Percentiles rank a stretch among this genome's conserved stretches.
Conservation (phyloP, 1,140 invertebrate genomes). For the Brachionus manjavacas region DNA sequence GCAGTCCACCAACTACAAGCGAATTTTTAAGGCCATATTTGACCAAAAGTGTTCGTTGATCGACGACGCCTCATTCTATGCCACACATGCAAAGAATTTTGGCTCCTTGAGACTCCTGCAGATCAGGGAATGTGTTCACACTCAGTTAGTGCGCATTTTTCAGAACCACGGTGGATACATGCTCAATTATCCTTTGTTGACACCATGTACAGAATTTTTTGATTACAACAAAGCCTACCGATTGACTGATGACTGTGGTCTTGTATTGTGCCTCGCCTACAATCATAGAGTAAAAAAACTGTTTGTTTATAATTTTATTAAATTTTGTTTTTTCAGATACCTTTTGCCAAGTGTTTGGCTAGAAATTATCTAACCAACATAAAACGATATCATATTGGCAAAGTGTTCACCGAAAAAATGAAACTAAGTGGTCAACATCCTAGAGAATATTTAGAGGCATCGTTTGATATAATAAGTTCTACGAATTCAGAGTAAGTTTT, state of each 20-base stretch:
- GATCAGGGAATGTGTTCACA: constrained; percentile 20
- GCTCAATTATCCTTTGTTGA: constrained; percentile 37
- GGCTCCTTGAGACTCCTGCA: background rate
- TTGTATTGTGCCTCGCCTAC: constrained; percentile 26
- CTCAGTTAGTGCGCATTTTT: constrained; percentile 2
- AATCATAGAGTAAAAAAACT: constrained; percentile 8
- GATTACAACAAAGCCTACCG: constrained; percentile 14
- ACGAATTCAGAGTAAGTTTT: background rate
- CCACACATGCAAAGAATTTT: background rate
- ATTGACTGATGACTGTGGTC: constrained; percentile 16
- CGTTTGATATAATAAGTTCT: constrained; percentile 26
- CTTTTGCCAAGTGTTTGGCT: constrained; percentile 22
- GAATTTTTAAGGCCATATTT: constrained; percentile 21
- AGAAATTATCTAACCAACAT: constrained; percentile 11
- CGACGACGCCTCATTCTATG: constrained; percentile 9
- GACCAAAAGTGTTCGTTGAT: constrained; percentile 26
- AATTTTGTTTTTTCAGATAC: background rate
- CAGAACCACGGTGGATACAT: constrained; percentile 32
- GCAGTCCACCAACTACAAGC: constrained; percentile 29
- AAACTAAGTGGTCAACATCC: constrained; percentile 22
- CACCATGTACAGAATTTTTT: background rate
- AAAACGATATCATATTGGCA: constrained; percentile 31
- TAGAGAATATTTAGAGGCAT: constrained; percentile 1
- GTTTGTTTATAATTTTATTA: too few relatives aligned
- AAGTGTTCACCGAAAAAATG: constrained; percentile 13